A percentile compares a stretch with the other conserved stretches of the same genome.
Evolutionary conservation across 2,888 invertebrate genomes (phyloP).

Genomic region (Hirtodrosophila duncani): DNA sequence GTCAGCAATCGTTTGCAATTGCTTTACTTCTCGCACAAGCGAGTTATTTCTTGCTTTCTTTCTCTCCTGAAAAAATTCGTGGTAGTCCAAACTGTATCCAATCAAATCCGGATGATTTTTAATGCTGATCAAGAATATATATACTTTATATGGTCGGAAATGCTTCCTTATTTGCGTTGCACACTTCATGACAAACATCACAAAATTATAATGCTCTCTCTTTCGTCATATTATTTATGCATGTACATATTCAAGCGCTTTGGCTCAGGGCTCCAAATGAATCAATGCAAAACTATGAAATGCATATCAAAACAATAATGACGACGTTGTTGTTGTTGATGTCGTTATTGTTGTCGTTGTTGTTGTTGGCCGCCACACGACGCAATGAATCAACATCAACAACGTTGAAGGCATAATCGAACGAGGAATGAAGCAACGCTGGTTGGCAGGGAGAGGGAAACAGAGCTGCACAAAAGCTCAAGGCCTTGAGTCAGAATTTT

Average conservation of each 20-base stretch:
- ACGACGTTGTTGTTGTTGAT: constrained; percentile 27
- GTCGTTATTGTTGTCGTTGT: constrained; percentile 19
- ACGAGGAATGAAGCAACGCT: constrained; percentile 5
- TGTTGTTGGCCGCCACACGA: constrained; percentile 9
- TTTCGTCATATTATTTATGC: constrained; percentile 36
- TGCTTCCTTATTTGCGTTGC: no score
- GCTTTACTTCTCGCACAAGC: no score
- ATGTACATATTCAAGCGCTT: constrained; percentile 24
- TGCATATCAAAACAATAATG: constrained; percentile 31
- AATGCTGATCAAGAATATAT: no score
- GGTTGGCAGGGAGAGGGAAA: constrained; percentile 28
- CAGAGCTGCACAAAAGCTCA: no score
- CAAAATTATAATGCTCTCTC: no score
- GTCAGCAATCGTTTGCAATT: no score
- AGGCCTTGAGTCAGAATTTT: constrained; percentile 46
- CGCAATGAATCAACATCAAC: constrained; percentile 36
- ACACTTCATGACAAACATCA: no score
- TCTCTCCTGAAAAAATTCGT: no score
- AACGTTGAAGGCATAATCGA: constrained; percentile 27
- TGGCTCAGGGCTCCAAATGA: constrained; percentile 25
- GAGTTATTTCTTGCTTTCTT: no score
- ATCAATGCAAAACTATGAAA: constrained; percentile 40
- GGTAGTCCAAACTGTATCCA: no score
- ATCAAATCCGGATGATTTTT: no score
- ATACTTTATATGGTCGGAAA: no score